A percentile compares a stretch with the other conserved stretches of the same genome.
Conservation (phyloP, 35 echinoderm and acorn worm genomes). For the Lytechinus pictus region DNA sequence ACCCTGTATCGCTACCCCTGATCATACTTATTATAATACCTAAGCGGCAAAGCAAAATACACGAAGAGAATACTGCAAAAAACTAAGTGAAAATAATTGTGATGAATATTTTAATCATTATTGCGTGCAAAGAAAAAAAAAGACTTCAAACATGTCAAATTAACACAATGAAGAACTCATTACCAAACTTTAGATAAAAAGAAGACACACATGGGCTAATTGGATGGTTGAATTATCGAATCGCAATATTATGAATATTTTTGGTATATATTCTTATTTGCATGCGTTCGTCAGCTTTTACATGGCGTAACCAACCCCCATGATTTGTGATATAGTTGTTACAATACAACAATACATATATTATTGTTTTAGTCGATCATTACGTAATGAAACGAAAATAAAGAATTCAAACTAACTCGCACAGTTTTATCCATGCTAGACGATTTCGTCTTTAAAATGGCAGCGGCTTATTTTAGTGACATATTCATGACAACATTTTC, state of each 20-base stretch:
- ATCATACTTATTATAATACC: too few species aligned
- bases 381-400: too few species aligned
- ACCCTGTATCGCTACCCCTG: too few species aligned
- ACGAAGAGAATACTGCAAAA: not conserved
- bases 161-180: not conserved
- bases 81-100: not conserved
- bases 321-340: too few species aligned
- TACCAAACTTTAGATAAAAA: not conserved
- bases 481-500: not conserved
- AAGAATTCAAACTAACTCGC: too few species aligned
- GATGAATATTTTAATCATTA: not conserved
- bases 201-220: not conserved
- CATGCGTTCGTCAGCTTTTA: too few species aligned
- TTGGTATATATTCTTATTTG: too few species aligned
- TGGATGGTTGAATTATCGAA: too few species aligned
- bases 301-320: too few species aligned
- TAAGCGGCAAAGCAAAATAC: not conserved
- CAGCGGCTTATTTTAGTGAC: not conserved
- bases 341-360: too few species aligned
- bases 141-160: not conserved
- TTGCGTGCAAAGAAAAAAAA: not conserved
- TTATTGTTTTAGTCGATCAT: too few species aligned
- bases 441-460: not conserved
- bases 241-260: too few species aligned
- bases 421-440: not conserved